Percentiles rank a stretch among this genome's conserved stretches.
phyloP scores from a whole-genome alignment of 2,113 vertebrate genomes.

The Narcine bancroftii region DNA sequence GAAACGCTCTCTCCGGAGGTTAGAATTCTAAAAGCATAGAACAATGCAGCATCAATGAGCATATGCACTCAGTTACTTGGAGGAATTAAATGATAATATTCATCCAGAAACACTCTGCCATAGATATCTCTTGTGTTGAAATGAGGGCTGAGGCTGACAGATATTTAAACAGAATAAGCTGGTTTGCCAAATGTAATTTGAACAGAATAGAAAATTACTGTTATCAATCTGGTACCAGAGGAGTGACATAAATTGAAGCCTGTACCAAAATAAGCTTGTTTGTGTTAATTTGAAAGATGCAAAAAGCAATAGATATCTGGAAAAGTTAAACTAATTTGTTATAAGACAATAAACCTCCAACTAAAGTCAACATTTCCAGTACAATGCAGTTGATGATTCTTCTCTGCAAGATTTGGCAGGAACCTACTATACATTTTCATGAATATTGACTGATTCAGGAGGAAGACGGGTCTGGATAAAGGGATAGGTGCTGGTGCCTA shows the following conservation, averaged over 20 bases:
- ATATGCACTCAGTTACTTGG: background rate
- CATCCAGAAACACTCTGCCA: background rate
- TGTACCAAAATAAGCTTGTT: background rate
- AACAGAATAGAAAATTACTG: background rate
- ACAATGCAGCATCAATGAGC: background rate
- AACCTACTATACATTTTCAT: background rate
- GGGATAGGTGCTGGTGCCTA: background rate
- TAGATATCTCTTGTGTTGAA: background rate
- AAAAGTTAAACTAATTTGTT: background rate
- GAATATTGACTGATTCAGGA: background rate
- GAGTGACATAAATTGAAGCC: background rate
- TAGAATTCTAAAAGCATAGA: slow-evolving; percentile 2
- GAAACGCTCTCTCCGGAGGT: background rate
- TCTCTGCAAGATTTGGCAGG: background rate
- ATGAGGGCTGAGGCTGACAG: background rate
- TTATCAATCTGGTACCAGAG: background rate
- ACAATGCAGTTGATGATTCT: background rate
- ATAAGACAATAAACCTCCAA: background rate
- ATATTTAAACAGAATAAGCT: slow-evolving; percentile 19
- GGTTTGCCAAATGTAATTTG: background rate
- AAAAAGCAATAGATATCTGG: background rate
- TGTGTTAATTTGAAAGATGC: background rate
- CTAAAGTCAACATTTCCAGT: background rate
- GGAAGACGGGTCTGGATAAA: background rate
- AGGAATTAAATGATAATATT: slow-evolving; percentile 16